Percentiles rank a stretch among this genome's conserved stretches.
These are phyloP conservation scores for Epicauta chinensis DNA, from an alignment of 1,140 invertebrate genomes.

Conservation along the genomic window DNA sequence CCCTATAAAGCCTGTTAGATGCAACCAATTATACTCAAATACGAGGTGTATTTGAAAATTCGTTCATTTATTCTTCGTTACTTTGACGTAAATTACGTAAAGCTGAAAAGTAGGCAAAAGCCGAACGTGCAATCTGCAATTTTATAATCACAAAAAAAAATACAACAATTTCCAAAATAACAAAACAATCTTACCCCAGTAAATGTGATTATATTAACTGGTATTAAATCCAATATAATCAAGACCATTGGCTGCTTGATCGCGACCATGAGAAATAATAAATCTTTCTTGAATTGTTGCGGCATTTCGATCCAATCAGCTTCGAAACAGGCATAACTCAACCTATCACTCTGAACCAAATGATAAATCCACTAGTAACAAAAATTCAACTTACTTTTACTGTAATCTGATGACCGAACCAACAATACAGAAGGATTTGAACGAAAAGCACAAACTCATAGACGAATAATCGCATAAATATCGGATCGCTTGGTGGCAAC, in stretches of 20 bases:
- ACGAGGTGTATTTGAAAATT: no score
- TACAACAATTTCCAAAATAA: no score
- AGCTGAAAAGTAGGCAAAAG: no score
- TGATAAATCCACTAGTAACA: not conserved
- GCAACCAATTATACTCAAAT: no score
- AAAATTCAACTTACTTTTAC: not conserved
- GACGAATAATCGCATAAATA: no score
- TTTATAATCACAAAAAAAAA: no score
- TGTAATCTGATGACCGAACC: constrained; percentile 8
- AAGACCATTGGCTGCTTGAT: constrained; percentile 1
- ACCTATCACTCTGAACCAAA: constrained; percentile 1
- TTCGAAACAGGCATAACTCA: not conserved
- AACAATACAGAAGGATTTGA: constrained; percentile 8
- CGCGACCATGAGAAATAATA: constrained; percentile 6
- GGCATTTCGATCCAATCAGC: constrained; percentile 1
- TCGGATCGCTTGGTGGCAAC: no score
- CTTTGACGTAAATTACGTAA: no score
- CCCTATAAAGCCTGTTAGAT: no score
- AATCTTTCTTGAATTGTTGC: constrained; percentile 5
- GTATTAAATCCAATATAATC: constrained; percentile 3
- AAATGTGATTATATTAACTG: constrained; percentile 7
- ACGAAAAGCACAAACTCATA: constrained; percentile 5
- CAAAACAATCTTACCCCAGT: not conserved
- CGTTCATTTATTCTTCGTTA: no score
- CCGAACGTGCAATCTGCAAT: no score